A percentile compares a stretch with the other conserved stretches of the same genome.
phyloP scores from a whole-genome alignment of 2,888 invertebrate species.

The Euzophera pinguis region DNA sequence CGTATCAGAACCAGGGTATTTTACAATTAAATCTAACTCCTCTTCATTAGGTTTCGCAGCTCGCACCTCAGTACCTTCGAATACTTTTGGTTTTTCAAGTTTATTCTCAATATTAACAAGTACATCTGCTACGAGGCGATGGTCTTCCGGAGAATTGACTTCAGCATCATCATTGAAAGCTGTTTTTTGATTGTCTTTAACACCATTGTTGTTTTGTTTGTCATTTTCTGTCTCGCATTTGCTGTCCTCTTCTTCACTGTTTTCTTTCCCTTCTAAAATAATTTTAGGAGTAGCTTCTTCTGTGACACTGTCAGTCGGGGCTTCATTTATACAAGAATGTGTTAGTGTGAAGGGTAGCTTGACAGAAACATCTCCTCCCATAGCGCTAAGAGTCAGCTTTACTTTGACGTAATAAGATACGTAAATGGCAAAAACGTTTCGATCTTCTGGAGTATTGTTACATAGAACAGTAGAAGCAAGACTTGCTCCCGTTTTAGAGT shows the following conservation, averaged over 20 bases:
- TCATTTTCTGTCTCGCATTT: conserved; percentile 56
- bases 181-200: conserved; percentile 40
- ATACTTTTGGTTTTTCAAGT: conserved; percentile 61
- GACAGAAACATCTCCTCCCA: conserved; percentile 89
- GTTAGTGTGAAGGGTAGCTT: conserved; percentile 90
- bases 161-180: conserved; percentile 47
- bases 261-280: conserved; percentile 69
- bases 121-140: conserved; percentile 62
- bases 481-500: conserved; percentile 84
- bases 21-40: conserved; percentile 71
- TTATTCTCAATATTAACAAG: conserved; percentile 71
- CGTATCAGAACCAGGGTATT: conserved; percentile 72
- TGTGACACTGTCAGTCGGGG: conserved; percentile 76
- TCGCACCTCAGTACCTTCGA: conserved; percentile 59
- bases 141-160: conserved; percentile 55
- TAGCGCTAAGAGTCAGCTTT: conserved; percentile 88
- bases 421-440: conserved; percentile 94
- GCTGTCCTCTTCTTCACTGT: conserved; percentile 65
- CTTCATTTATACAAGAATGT: conserved; percentile 84
- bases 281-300: conserved; percentile 72
- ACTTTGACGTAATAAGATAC: conserved; percentile 95
- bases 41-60: conserved; percentile 59
- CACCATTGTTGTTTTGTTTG: conserved; percentile 58
- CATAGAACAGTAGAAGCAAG: conserved; percentile 81
- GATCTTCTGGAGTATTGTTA: conserved; percentile 82